Base-by-base conservation (phyloP, 2,797 vertebrate species). In the Myotis pilosus region DNA sequence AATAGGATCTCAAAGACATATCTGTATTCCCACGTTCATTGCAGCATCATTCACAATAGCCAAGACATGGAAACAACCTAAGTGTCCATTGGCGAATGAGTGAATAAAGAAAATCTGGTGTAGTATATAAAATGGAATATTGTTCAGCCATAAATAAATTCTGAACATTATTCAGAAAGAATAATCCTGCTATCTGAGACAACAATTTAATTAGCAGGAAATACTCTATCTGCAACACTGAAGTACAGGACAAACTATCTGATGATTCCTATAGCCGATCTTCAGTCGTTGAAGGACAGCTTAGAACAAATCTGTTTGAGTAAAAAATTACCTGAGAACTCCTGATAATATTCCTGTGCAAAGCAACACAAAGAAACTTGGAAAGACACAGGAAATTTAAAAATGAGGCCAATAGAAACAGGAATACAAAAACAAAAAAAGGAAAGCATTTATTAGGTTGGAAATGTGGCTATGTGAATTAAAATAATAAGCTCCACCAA, bases 191-290 rank as follows among this genome's bases (percentile, higher is more conserved):
- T 75, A 20, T 75, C 19, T n/a, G 72, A 75, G 72, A 49, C 64
- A 44, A 93, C 85, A 93, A 89, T n/a, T 91, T 87, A 92, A 85
- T 75, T 87, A 92, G 66, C 49, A 91, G 89, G 55, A 72, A 80
- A n/a, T 22, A 83, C 36, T 19, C 47, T 44, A 81, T 57, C n/a
- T 3, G 16, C 69, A 88, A 71, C 80, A 92, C n/a, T 20, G 1
- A 89, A 91, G 71, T 53, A 20, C 44, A 87, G 88, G 87, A 38
- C 89, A 33, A 28, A 16, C n/a, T 41, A 68, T 87, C 81, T 87
- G 78, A 89, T 16, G 47, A 83, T 19, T 30, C 0, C 17, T 19
- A 64, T 10, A 57, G 86, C 62, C 36, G 20, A 93, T 41, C 64
- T 51, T 62, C 84, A 78, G 80, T 44, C 20, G 0, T 4, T 60